Evolutionary conservation across 1,140 invertebrate genomes (phyloP).

Genomic region (Whitmania pigra): DNA sequence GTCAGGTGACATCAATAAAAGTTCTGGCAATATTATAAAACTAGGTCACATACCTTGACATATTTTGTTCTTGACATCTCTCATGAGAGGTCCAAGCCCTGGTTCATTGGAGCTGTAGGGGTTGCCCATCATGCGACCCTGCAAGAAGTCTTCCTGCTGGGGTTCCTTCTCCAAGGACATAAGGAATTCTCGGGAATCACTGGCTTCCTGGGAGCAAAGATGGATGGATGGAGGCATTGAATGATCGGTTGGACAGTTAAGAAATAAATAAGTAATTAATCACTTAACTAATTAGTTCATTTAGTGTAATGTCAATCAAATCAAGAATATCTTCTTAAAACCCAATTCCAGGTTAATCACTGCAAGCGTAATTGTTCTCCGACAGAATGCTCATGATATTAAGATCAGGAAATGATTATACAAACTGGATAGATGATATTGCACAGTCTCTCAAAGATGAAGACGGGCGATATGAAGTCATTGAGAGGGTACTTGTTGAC

Average conservation of each 20-base stretch:
- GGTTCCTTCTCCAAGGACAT: slow-evolving; percentile 92
- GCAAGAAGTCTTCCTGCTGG: slow-evolving; percentile 94
- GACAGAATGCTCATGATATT: background rate
- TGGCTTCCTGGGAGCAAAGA: slow-evolving; percentile 57
- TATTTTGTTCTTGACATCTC: slow-evolving; percentile 89
- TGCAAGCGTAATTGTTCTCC: too few relatives aligned
- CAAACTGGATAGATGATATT: slow-evolving; percentile 79
- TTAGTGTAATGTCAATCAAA: too few relatives aligned
- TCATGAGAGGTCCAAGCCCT: slow-evolving; percentile 87
- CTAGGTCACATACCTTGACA: slow-evolving; percentile 34
- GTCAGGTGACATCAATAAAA: background rate
- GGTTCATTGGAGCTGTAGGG: slow-evolving; percentile 85
- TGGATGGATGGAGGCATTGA: too few relatives aligned
- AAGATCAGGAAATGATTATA: background rate
- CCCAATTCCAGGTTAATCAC: too few relatives aligned
- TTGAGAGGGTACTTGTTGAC: slow-evolving; percentile 79
- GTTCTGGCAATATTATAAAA: background rate
- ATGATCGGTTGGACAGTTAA: too few relatives aligned
- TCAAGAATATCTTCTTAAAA: too few relatives aligned
- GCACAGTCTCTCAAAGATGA: slow-evolving; percentile 84
- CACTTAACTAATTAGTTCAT: too few relatives aligned
- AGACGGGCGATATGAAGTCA: slow-evolving; percentile 87
- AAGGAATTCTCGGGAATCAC: slow-evolving; percentile 90
- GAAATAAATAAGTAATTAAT: too few relatives aligned
- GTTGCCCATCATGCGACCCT: slow-evolving; percentile 87